phyloP scores from a whole-genome alignment of 2,888 invertebrate species.

The Tetragonula carbonaria region DNA sequence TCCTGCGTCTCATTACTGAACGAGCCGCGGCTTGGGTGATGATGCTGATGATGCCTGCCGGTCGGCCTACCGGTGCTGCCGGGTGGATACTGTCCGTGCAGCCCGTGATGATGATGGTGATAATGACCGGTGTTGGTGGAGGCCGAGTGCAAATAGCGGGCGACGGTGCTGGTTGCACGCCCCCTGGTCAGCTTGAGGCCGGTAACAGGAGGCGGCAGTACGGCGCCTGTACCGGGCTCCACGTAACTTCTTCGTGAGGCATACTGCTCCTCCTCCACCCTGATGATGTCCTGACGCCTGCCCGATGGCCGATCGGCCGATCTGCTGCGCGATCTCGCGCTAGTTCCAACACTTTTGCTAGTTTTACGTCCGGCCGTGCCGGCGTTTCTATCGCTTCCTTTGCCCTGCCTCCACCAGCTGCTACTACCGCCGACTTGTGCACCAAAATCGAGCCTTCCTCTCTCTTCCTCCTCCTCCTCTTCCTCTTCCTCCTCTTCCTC shows the following conservation, averaged over 20 bases:
- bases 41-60: conserved; percentile 81
- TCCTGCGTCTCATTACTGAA: conserved; percentile 93
- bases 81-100: conserved; percentile 62
- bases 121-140: conserved; percentile 75
- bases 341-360: conserved; percentile 50
- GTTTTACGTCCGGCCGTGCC: conserved; percentile 52
- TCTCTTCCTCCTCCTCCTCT: conserved; percentile 82
- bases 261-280: conserved; percentile 82
- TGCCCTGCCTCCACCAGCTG: conserved; percentile 63
- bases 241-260: conserved; percentile 79
- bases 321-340: conserved; percentile 65
- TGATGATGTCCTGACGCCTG: conserved; percentile 68
- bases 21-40: conserved; percentile 85
- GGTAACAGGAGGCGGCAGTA: conserved; percentile 83
- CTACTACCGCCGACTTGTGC: conserved; percentile 69
- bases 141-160: conserved; percentile 81
- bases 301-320: conserved; percentile 67
- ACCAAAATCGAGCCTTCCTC: conserved; percentile 63
- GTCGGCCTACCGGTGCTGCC: conserved; percentile 78
- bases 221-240: conserved; percentile 78
- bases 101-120: conserved; percentile 73
- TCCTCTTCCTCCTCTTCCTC: conserved; percentile 57
- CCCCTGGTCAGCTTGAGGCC: conserved; percentile 84
- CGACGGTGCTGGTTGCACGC: conserved; percentile 79
- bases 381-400: conserved; percentile 36